Evolutionary conservation across 2,113 vertebrate species (phyloP).

Genomic region (Corynorhinus townsendii): DNA sequence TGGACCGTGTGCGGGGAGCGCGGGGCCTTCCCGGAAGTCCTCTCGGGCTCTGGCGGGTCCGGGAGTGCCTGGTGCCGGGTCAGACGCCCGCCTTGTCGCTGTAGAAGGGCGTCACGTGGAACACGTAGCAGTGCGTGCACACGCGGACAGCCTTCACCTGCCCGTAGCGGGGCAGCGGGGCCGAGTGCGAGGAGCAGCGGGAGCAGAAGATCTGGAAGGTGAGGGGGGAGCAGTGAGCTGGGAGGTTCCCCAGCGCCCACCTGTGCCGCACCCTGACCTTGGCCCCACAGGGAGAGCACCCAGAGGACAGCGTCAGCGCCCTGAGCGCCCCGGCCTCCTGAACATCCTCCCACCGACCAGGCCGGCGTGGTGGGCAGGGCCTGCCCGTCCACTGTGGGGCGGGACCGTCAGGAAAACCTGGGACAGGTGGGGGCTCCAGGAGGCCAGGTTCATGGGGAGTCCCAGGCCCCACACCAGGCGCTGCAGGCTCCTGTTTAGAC

Average conservation of each 20-base stretch:
- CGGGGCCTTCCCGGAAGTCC: not conserved
- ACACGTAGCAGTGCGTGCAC: conserved; percentile 99
- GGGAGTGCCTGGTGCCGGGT: conserved; percentile 56
- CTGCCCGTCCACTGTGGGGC: not conserved
- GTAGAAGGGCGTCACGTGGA: conserved; percentile 98
- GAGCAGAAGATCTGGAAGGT: conserved; percentile 97
- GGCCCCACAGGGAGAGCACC: not conserved
- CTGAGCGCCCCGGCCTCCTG: fast-evolving
- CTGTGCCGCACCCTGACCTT: fast-evolving
- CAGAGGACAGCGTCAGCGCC: not conserved
- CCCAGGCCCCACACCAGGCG: not conserved
- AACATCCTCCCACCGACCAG: not conserved
- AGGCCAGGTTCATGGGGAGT: not conserved
- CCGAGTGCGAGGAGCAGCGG: conserved; percentile 96
- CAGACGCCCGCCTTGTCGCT: conserved; percentile 92
- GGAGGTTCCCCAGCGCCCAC: too few relatives aligned
- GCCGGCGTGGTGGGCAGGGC: fast-evolving
- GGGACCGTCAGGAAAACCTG: not conserved
- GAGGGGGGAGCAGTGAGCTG: not conserved
- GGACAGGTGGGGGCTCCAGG: not conserved
- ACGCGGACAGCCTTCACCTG: conserved; percentile 97
- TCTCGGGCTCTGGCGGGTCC: fast-evolving
- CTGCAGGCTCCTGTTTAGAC: not conserved
- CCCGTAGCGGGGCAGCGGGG: conserved; percentile 94
- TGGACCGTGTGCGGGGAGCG: not conserved